Conservation (phyloP, 2,888 invertebrate species). For the Parnassius orleans region DNA sequence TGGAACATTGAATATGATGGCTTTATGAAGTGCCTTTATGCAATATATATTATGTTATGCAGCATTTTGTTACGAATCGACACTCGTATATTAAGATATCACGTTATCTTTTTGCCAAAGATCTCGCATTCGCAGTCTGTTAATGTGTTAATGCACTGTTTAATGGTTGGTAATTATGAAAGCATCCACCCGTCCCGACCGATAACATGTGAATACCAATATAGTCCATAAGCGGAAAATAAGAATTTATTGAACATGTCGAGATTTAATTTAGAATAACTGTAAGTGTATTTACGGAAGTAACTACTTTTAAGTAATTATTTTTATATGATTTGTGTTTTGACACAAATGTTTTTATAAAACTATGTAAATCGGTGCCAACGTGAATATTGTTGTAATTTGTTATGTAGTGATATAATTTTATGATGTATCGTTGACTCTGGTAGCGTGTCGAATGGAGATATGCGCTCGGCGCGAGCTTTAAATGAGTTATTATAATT, state of each 20-base stretch:
- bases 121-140: background rate
- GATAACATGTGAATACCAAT: slow-evolving; percentile 60
- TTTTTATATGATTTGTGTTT: slow-evolving; percentile 74
- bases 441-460: slow-evolving; percentile 52
- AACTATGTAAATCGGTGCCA: slow-evolving; percentile 76
- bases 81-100: background rate
- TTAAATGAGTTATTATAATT: slow-evolving; percentile 74
- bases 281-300: slow-evolving; percentile 72
- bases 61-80: slow-evolving; percentile 3
- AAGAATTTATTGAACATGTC: slow-evolving; percentile 70
- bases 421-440: slow-evolving; percentile 74
- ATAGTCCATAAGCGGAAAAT: slow-evolving; percentile 61
- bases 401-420: slow-evolving; percentile 78
- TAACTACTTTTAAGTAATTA: slow-evolving; percentile 70
- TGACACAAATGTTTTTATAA: slow-evolving; percentile 75
- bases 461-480: slow-evolving; percentile 50
- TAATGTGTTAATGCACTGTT: background rate
- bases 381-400: slow-evolving; percentile 79
- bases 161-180: slow-evolving; percentile 14
- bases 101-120: slow-evolving; percentile 25
- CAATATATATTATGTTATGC: background rate
- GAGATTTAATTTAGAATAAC: slow-evolving; percentile 74
- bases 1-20: slow-evolving; percentile 1
- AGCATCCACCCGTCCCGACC: slow-evolving; percentile 47
- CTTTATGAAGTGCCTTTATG: slow-evolving; percentile 13